Evolutionary conservation across 2,113 vertebrate species (phyloP).

Genomic region (Oncorhynchus nerka): DNA sequence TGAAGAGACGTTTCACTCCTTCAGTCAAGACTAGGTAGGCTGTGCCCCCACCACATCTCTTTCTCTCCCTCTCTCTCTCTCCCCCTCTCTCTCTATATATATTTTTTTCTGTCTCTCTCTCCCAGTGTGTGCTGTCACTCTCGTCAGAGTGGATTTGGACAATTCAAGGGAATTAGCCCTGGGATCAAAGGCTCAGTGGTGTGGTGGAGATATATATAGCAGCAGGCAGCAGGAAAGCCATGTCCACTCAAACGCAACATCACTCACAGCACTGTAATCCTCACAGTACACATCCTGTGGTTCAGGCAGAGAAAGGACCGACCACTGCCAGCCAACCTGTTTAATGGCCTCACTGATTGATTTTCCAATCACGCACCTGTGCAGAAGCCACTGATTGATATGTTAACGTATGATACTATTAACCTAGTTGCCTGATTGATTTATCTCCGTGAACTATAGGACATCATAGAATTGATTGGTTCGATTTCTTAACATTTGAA

Average conservation of each 20-base stretch:
- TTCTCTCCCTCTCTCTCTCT: background rate
- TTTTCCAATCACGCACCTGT: background rate
- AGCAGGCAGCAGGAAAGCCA: conserved; percentile 17
- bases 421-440: too few relatives aligned
- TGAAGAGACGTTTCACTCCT: conserved; percentile 3
- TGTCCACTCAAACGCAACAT: background rate
- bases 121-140: conserved; percentile 10
- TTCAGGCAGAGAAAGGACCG: too few relatives aligned
- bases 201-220: conserved; percentile 33
- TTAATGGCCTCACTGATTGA: too few relatives aligned
- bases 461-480: too few relatives aligned
- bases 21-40: background rate
- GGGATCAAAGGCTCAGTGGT: conserved; percentile 68
- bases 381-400: too few relatives aligned
- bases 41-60: background rate
- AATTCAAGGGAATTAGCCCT: conserved; percentile 70
- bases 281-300: background rate
- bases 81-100: background rate
- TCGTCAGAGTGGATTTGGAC: conserved; percentile 65
- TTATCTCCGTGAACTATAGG: too few relatives aligned
- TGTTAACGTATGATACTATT: too few relatives aligned
- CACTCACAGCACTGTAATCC: background rate
- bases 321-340: too few relatives aligned
- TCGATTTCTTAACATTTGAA: too few relatives aligned
- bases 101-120: background rate